Percentiles rank a stretch among this genome's conserved stretches.
Conservation (phyloP, 64 coral and sea anemone genomes). For the Stylophora pistillata region DNA sequence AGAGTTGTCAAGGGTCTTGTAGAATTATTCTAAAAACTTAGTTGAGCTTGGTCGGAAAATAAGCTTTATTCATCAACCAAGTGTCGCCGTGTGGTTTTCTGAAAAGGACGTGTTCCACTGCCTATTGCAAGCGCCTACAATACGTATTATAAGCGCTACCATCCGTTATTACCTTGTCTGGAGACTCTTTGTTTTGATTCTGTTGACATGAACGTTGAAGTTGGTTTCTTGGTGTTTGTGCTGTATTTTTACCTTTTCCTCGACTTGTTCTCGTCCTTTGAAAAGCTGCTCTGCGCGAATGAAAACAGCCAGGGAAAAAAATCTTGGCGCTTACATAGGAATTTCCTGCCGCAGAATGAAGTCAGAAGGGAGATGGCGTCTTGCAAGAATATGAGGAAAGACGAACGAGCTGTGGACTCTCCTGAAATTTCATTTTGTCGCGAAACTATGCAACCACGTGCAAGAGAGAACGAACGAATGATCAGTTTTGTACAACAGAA, state of each 20-base stretch:
- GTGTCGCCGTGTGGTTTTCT: not conserved
- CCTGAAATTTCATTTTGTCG: not conserved
- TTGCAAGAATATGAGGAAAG: not conserved
- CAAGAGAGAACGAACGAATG: not conserved
- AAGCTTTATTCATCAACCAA: not conserved
- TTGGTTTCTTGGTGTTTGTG: not conserved
- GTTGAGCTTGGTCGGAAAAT: not conserved
- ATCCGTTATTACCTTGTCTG: not conserved
- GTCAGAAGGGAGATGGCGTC: not conserved
- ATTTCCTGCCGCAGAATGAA: not conserved
- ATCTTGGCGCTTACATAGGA: not conserved
- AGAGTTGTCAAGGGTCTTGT: not conserved
- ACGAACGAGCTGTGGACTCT: not conserved
- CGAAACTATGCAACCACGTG: not conserved
- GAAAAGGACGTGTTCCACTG: not conserved
- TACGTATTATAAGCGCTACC: no score
- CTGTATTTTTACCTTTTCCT: constrained; percentile 16
- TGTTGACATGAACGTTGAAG: constrained; percentile 9
- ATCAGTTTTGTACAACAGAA: not conserved
- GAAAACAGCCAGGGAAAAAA: not conserved
- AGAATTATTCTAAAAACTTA: not conserved
- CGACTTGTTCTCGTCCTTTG: constrained; percentile 8
- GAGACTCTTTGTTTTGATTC: not conserved
- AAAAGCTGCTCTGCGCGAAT: not conserved
- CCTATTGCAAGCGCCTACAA: no score